Evolutionary conservation across 2,113 vertebrate genomes (phyloP).

Genomic region (Leuciscus idus): DNA sequence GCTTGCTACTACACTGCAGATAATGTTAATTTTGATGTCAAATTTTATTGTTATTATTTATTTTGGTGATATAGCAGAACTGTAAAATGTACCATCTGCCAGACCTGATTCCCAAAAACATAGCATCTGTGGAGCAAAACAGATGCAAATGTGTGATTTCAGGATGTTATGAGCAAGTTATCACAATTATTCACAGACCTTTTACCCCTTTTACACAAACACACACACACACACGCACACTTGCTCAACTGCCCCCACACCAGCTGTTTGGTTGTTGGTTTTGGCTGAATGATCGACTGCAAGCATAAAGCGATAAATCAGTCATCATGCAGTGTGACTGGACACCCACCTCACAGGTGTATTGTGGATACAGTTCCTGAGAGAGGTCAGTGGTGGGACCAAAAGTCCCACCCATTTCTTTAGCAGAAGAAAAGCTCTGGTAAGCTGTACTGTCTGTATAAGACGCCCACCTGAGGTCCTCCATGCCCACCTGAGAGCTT

Average conservation of each 20-base stretch:
- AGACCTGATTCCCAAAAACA: not conserved
- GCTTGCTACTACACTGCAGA: not conserved
- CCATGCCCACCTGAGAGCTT: slow-evolving; percentile 29
- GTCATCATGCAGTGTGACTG: slow-evolving; percentile 38
- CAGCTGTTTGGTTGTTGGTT: slow-evolving; percentile 24
- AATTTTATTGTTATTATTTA: not conserved
- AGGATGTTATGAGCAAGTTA: not conserved
- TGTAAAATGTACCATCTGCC: not conserved
- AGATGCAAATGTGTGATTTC: not conserved
- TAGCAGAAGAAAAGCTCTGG: slow-evolving; percentile 31
- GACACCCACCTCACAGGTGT: slow-evolving; percentile 46
- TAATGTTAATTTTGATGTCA: not conserved
- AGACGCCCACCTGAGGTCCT: slow-evolving; percentile 47
- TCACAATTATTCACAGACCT: not conserved
- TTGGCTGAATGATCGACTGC: slow-evolving; percentile 30
- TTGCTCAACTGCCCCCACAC: slow-evolving; percentile 20
- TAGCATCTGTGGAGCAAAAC: slow-evolving; percentile 1
- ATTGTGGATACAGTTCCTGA: slow-evolving; percentile 51
- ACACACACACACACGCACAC: slow-evolving; percentile 7
- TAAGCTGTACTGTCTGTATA: slow-evolving; percentile 41
- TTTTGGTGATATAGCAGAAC: not conserved
- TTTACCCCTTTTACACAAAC: not conserved
- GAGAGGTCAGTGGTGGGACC: slow-evolving; percentile 14
- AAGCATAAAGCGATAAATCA: slow-evolving; percentile 38
- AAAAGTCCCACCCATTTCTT: slow-evolving; percentile 41